These are phyloP conservation scores for Nyctalus aviator DNA, from an alignment of 2,797 vertebrate genomes.

Conservation along the genomic window DNA sequence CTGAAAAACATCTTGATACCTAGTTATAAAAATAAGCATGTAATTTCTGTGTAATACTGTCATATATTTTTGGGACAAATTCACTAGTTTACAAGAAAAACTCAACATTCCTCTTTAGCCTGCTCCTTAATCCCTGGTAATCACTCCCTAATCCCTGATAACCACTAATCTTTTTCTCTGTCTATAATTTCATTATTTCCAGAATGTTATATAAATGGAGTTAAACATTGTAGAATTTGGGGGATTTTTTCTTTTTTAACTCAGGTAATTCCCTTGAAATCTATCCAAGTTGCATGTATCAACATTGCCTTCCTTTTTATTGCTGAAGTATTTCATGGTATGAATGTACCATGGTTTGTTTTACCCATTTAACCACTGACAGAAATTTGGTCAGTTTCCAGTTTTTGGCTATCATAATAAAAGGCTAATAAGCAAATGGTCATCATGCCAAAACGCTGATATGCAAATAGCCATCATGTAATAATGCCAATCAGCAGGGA, in stretches of 20 bases:
- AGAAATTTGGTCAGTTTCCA: background rate
- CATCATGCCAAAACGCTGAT: too few relatives aligned
- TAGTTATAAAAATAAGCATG: too few relatives aligned
- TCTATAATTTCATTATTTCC: slow-evolving; percentile 2
- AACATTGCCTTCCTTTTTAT: background rate
- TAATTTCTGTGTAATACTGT: too few relatives aligned
- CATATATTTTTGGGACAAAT: too few relatives aligned
- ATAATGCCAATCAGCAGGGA: too few relatives aligned
- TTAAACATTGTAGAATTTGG: background rate
- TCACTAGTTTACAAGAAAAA: too few relatives aligned
- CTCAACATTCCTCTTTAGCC: background rate
- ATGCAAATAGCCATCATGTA: too few relatives aligned
- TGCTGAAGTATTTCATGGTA: background rate
- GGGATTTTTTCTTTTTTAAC: background rate
- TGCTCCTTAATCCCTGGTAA: background rate
- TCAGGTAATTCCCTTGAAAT: background rate
- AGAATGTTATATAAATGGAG: background rate
- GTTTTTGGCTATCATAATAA: background rate
- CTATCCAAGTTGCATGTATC: background rate
- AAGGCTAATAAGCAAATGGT: too few relatives aligned
- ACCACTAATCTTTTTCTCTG: background rate
- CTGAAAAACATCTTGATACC: too few relatives aligned
- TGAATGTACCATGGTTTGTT: background rate
- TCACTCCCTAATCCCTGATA: background rate
- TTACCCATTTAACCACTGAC: background rate